phyloP scores from a whole-genome alignment of 2,797 vertebrate species.

The Zalophus californianus region DNA sequence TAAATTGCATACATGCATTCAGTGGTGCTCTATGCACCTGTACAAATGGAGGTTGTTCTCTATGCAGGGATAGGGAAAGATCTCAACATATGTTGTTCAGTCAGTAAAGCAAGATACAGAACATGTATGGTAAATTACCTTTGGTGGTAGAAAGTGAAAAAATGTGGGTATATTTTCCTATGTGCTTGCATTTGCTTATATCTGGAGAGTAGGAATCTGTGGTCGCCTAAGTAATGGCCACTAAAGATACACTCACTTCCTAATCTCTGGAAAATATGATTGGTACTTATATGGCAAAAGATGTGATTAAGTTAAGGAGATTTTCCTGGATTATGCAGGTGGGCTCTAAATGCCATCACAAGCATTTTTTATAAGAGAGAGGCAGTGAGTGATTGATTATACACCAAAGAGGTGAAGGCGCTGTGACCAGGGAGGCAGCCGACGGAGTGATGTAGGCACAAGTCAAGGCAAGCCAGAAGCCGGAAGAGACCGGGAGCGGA shows the following conservation, averaged over 20 bases:
- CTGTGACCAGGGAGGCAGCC: neutral
- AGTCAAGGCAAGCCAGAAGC: neutral
- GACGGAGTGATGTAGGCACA: neutral
- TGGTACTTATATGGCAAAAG: neutral
- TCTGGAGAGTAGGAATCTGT: neutral
- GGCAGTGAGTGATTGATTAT: neutral
- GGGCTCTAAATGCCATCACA: neutral
- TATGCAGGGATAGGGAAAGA: neutral
- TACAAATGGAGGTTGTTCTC: neutral
- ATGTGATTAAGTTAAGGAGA: neutral
- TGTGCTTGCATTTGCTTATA: neutral
- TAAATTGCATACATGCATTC: neutral
- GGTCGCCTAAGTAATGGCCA: neutral
- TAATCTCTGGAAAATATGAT: neutral
- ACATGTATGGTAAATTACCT: neutral
- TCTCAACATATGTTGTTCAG: neutral
- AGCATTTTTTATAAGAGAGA: neutral
- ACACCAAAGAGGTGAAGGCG: neutral
- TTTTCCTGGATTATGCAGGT: neutral
- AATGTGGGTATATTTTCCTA: neutral
- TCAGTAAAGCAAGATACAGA: neutral
- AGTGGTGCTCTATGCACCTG: neutral
- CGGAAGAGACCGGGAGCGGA: neutral
- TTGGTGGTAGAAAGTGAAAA: conserved; percentile 18
- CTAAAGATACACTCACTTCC: neutral